Evolutionary conservation across 2,888 invertebrate genomes (phyloP).

Genomic region (Nebria brevicollis): DNA sequence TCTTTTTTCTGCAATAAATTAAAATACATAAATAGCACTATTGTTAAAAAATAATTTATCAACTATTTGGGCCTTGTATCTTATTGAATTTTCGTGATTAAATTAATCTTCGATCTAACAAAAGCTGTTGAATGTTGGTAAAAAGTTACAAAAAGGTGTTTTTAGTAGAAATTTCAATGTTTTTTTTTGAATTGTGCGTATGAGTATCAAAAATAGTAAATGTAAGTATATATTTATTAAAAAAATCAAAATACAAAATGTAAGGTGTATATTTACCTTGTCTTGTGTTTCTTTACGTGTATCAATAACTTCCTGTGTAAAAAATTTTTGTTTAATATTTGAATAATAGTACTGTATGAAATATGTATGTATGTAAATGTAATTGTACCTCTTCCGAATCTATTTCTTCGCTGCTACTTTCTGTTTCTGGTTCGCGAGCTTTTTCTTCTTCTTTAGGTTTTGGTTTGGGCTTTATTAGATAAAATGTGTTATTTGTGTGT

Average conservation of each 20-base stretch:
- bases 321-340: conserved; percentile 30
- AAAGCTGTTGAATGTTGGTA: no score
- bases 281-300: conserved; percentile 59
- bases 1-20: conserved; percentile 54
- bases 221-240: conserved; percentile 35
- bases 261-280: conserved; percentile 52
- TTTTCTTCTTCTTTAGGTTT: conserved; percentile 47
- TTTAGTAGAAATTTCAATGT: background rate
- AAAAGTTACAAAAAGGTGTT: no score
- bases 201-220: no score
- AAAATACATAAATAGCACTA: conserved; percentile 53
- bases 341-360: background rate
- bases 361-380: conserved; percentile 34
- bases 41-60: conserved; percentile 51
- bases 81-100: no score
- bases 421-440: conserved; percentile 41
- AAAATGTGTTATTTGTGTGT: background rate
- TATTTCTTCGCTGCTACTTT: conserved; percentile 49
- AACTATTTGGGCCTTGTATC: no score
- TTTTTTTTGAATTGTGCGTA: background rate
- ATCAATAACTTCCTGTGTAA: conserved; percentile 49
- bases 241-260: conserved; percentile 13
- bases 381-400: conserved; percentile 49
- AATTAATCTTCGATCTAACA: no score
- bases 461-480: conserved; percentile 17